Evolutionary conservation across 2,113 vertebrate genomes (phyloP).

Genomic region (Aptenodytes patagonicus): DNA sequence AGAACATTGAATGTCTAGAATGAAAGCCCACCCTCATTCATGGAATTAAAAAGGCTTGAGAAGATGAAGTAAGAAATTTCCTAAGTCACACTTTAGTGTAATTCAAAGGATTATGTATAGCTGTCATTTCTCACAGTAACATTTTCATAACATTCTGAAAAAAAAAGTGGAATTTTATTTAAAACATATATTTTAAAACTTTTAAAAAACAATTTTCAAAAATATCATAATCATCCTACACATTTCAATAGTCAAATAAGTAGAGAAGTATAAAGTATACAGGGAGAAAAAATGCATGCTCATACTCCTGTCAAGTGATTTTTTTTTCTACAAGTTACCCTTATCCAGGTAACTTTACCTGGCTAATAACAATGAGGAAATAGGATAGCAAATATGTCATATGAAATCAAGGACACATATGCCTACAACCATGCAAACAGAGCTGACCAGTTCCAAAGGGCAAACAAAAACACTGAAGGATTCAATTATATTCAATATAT

Average conservation of each 20-base stretch:
- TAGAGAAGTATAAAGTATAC: not conserved
- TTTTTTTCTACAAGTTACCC: not conserved
- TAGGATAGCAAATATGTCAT: not conserved
- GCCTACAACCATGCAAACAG: not conserved
- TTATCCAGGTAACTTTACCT: not conserved
- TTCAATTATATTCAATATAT: not conserved
- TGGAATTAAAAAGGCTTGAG: not conserved
- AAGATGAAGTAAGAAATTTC: not conserved
- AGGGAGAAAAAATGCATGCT: not conserved
- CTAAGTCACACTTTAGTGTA: not conserved
- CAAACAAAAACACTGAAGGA: not conserved
- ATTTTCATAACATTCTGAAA: not conserved
- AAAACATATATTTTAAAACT: not conserved
- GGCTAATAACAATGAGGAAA: not conserved
- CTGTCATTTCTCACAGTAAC: not conserved
- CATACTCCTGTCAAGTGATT: rapidly evolving
- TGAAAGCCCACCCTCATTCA: not conserved
- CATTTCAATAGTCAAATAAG: not conserved
- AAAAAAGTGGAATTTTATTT: not conserved
- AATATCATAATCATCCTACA: not conserved
- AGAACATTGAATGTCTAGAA: not conserved
- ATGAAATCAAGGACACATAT: not conserved
- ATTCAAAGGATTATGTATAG: not conserved
- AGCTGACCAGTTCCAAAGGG: not conserved
- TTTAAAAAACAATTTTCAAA: not conserved